Conservation (phyloP, 2,888 invertebrate species). For the Ormyrus rosae region DNA sequence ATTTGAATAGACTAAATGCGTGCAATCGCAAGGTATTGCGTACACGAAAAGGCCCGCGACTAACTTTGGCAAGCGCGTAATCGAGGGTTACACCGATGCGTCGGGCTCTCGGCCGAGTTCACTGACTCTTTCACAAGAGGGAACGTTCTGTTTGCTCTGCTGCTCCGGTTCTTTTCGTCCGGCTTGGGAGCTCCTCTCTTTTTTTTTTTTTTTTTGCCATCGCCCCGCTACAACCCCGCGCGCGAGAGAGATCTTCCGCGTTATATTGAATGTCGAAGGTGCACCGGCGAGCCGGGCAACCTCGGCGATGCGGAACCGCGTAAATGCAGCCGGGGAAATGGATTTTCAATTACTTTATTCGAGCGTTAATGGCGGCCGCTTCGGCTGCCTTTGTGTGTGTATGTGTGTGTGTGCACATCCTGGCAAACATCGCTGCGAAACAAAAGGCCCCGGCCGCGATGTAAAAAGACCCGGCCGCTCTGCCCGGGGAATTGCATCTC, state of each 20-base stretch:
- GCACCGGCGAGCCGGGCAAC: not conserved
- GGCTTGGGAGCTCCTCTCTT: not conserved
- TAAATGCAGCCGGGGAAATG: conserved; percentile 55
- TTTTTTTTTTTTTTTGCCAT: conserved; percentile 3
- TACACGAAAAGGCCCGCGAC: conserved; percentile 1
- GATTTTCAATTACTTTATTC: conserved; percentile 57
- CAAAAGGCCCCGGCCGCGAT: no score
- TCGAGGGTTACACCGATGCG: not conserved
- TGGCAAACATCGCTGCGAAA: no score
- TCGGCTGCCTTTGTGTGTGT: no score
- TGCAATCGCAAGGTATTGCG: not conserved
- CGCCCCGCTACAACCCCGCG: not conserved
- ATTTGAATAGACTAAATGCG: no score
- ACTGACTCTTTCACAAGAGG: conserved; percentile 32
- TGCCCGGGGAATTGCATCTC: no score
- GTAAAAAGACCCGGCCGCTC: no score
- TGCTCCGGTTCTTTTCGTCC: not conserved
- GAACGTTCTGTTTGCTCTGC: conserved; percentile 34
- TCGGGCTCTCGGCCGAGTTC: conserved; percentile 12
- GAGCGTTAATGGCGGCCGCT: conserved; percentile 29
- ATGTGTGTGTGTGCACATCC: no score
- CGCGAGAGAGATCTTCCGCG: conserved; percentile 23
- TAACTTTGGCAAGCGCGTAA: not conserved
- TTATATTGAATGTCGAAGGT: conserved; percentile 13
- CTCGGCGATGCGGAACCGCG: conserved; percentile 37